Evolutionary conservation across 2,888 invertebrate species (phyloP).

Genomic region (Ochropleura leucogaster): DNA sequence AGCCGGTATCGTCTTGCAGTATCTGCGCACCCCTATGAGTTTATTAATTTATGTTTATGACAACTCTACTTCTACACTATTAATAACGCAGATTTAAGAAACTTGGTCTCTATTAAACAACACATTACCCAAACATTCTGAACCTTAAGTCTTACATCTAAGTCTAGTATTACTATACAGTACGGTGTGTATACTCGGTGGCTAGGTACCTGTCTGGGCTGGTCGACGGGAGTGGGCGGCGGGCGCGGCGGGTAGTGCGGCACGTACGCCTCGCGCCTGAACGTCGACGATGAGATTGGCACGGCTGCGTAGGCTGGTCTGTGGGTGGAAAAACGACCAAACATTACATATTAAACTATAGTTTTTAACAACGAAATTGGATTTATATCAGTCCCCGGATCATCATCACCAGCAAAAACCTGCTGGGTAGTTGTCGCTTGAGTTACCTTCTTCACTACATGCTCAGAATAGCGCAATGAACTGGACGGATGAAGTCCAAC

Average conservation of each 20-base stretch:
- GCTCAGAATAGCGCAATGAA: too few species aligned
- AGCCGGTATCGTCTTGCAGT: neutral
- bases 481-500: too few species aligned
- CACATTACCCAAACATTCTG: neutral
- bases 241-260: conserved; percentile 82
- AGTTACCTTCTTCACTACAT: too few species aligned
- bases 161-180: neutral
- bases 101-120: neutral
- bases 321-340: conserved; percentile 13
- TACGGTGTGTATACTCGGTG: neutral
- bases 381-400: too few species aligned
- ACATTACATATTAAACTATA: neutral
- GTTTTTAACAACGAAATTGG: too few species aligned
- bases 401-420: too few species aligned
- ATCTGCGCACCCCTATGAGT: neutral
- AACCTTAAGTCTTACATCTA: neutral
- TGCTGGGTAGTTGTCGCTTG: too few species aligned
- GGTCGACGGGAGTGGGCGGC: conserved; percentile 80
- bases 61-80: neutral
- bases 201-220: conserved; percentile 81
- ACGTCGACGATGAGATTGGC: conserved; percentile 74
- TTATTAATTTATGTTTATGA: neutral
- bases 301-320: conserved; percentile 79
- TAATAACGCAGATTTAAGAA: neutral
- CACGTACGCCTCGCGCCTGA: conserved; percentile 81